Base-by-base conservation (phyloP, 2,113 vertebrate genomes). In the Sisor rabdophorus region DNA sequence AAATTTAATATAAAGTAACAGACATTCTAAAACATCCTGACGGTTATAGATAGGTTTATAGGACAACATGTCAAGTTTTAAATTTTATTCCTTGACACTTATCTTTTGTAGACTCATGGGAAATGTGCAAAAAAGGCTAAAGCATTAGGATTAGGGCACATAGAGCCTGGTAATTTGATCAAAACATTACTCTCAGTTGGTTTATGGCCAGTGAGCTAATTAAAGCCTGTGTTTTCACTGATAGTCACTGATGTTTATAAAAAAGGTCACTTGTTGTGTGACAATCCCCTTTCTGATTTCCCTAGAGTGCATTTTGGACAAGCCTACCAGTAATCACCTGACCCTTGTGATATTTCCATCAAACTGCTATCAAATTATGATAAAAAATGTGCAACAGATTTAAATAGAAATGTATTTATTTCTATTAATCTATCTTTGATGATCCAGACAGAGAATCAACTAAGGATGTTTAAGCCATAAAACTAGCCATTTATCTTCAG, bases 271-370 rank as follows among this genome's bases (percentile, higher is more conserved):
- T 58, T 30, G 17, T n/a, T 61, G 55, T 56, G 26, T 74, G 47
- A 47, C 63, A 55, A 75, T 12, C 60, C 60, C 8, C 54, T 71
- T n/a, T 52, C 70, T 79, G 26, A 79, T 79, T 82, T 82, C 78
- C 75, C 64, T n/a, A 58, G 75, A 52, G 81, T 65, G 55, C 67
- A 28, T 3, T 56, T 70, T 12, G 9, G 78, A 77, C 52, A 77
- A 65, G 59, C 70, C 55, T 54, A 28, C 11, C 20, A 61, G 6
- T 68, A 64, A 73, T 60, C 11, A 69, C 55, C 13, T 13, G 26
- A 40, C 61, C 73, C 44, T n/a, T 47, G 56, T 54, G 50, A 44
- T 64, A 30, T 47, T n/a, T 4, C 52, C 61, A 44, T 44, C 8
- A 44, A 26, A 67, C 11, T 53, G 44, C 20, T 56, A 47, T 1